Evolutionary conservation across 2,888 invertebrate genomes (phyloP).

Genomic region (Drosophila stalkeri): DNA sequence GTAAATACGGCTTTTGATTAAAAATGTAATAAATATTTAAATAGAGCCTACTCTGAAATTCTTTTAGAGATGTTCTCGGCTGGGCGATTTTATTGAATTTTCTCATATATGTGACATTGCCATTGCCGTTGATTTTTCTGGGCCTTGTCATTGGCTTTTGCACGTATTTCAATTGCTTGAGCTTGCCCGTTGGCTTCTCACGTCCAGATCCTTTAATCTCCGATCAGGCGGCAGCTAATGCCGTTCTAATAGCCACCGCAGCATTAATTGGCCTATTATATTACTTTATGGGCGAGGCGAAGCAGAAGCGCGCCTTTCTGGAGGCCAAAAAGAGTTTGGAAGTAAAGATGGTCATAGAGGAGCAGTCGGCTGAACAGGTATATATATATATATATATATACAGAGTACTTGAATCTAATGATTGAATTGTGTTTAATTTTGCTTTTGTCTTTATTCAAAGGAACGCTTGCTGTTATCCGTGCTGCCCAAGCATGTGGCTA

Average conservation of each 20-base stretch:
- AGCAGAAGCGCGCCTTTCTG: constrained; percentile 94
- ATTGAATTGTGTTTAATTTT: neutral
- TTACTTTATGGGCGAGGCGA: constrained; percentile 92
- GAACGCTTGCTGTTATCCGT: constrained; percentile 96
- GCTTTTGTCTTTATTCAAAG: constrained; percentile 85
- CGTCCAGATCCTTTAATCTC: constrained; percentile 86
- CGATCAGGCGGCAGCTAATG: constrained; percentile 89
- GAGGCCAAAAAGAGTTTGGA: constrained; percentile 96
- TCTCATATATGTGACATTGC: constrained; percentile 90
- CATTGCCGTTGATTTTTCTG: constrained; percentile 88
- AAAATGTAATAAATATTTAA: neutral
- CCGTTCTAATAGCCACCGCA: constrained; percentile 89
- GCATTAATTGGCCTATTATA: constrained; percentile 91
- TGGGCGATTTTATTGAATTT: constrained; percentile 91
- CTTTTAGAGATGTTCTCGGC: constrained; percentile 88
- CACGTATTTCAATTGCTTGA: constrained; percentile 88
- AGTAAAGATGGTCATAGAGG: constrained; percentile 96
- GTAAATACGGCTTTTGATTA: constrained; percentile 51
- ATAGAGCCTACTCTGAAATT: neutral
- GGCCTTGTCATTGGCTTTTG: constrained; percentile 87
- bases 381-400: neutral
- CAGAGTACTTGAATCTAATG: neutral
- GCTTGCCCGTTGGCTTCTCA: constrained; percentile 87
- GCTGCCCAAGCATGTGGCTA: constrained; percentile 97
- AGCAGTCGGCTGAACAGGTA: constrained; percentile 96